Conservation (phyloP, 2,888 invertebrate species). For the Calephelis perditalis region DNA sequence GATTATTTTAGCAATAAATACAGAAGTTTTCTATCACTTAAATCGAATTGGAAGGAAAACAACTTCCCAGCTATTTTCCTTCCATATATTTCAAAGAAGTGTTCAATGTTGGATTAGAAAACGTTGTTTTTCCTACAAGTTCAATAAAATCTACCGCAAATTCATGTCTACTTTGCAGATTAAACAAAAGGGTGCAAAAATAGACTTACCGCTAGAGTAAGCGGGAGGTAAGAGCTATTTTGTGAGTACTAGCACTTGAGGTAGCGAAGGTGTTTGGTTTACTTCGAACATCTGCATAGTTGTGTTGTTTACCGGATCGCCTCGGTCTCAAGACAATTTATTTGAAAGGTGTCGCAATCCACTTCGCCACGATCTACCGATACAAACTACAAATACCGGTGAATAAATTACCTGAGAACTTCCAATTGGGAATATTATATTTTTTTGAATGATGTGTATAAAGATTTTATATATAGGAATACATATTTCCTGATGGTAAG, state of each 20-base stretch:
- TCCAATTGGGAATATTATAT: slow-evolving; percentile 39
- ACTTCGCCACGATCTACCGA: slow-evolving; percentile 52
- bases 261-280: slow-evolving; percentile 61
- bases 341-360: slow-evolving; percentile 77
- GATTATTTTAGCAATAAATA: slow-evolving; percentile 1
- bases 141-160: slow-evolving; percentile 33
- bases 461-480: too few species aligned
- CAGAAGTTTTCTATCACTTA: neutral
- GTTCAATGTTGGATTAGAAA: slow-evolving; percentile 18
- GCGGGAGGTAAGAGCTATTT: slow-evolving; percentile 53
- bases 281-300: slow-evolving; percentile 64
- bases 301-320: slow-evolving; percentile 67
- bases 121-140: slow-evolving; percentile 26
- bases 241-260: slow-evolving; percentile 48
- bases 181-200: slow-evolving; percentile 51
- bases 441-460: too few species aligned
- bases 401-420: slow-evolving; percentile 61
- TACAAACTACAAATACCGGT: slow-evolving; percentile 53
- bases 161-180: slow-evolving; percentile 50
- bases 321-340: slow-evolving; percentile 72
- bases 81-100: slow-evolving; percentile 13
- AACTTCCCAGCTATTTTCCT: slow-evolving; percentile 1
- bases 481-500: too few species aligned
- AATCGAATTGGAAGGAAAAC: slow-evolving; percentile 1
- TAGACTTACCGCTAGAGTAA: slow-evolving; percentile 45